These are phyloP conservation scores for Drosophila bunnanda DNA, from an alignment of 2,888 invertebrate genomes.

Conservation along the genomic window DNA sequence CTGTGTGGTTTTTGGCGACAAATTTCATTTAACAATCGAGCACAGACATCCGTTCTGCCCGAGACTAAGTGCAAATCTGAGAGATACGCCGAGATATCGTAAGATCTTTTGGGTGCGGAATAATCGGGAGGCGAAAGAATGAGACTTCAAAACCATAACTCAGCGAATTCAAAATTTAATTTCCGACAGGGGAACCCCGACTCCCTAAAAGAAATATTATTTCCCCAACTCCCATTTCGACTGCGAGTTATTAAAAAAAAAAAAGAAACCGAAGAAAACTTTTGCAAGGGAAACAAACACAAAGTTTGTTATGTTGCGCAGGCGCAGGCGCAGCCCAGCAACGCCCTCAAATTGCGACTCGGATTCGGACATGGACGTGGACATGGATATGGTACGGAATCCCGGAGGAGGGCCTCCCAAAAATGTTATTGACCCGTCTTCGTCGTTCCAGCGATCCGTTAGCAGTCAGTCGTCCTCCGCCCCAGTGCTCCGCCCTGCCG, in stretches of 20 bases:
- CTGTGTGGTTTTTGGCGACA: slow-evolving; percentile 69
- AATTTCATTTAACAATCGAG: slow-evolving; percentile 66
- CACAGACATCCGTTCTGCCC: slow-evolving; percentile 64
- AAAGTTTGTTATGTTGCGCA: slow-evolving; percentile 77
- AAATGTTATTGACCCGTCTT: slow-evolving; percentile 73
- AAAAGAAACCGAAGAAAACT: slow-evolving; percentile 44
- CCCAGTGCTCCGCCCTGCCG: slow-evolving; percentile 46
- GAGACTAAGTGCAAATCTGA: slow-evolving; percentile 48
- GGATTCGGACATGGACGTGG: slow-evolving; percentile 11
- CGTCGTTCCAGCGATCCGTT: slow-evolving; percentile 60
- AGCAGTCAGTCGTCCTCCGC: slow-evolving; percentile 52
- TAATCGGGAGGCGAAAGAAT: slow-evolving; percentile 7
- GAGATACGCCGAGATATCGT: slow-evolving; percentile 28
- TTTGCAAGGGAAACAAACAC: slow-evolving; percentile 50
- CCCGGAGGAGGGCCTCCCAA: slow-evolving; percentile 12
- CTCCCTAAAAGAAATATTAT: slow-evolving; percentile 8
- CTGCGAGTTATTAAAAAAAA: slow-evolving; percentile 67
- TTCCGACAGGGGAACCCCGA: slow-evolving; percentile 59
- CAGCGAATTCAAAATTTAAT: slow-evolving; percentile 59
- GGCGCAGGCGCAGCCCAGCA: slow-evolving; percentile 74
- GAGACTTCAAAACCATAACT: slow-evolving; percentile 55
- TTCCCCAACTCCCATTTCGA: background rate
- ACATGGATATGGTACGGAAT: background rate
- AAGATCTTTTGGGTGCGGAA: slow-evolving; percentile 16
- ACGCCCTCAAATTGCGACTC: slow-evolving; percentile 61